Evolutionary conservation across 2,797 vertebrate species (phyloP), one percentile per base, ranked within the genome.

Genomic region (Oreochromis mossambicus): DNA sequence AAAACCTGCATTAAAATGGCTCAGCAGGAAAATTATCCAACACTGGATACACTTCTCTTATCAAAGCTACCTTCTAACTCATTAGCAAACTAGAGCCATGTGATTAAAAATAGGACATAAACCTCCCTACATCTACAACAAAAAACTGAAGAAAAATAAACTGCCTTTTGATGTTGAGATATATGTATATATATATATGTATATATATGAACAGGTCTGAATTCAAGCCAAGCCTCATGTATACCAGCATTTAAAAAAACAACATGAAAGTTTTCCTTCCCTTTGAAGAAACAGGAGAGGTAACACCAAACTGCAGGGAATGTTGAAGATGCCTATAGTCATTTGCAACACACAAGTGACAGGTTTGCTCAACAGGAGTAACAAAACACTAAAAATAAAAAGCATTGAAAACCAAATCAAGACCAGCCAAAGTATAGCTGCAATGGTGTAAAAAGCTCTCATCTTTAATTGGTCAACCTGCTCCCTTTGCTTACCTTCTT

Each of bases 341-440:
- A 1, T 2, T 3, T 5, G 1, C 3, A 75, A 0, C 10, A 79
- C 0, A 51, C 77, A 75, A 4, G 1, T 0, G 4, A 4, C 1
- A 36, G 1, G 10, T 10, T 2, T 0, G 15, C 12, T 17, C 0
- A 61, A 2, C 3, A 0, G 29, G 56, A 0, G 1, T 11, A 0
- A 61, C 3, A 34, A 5, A 61, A 61, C 9, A 7, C 0, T 61
- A 11, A 0, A 11, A 61, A 7, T 19, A 34, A 61, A 34, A 61
- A 61, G 29, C 3, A 4, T 7, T 19, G 24, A 26, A 73, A 73
- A 46, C 68, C 41, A 73, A 4, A 73, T 12, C 14, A 15, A 12
- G 4, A 29, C 15, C 77, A 82, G 13, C 29, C 5, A 61, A 61
- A 61, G 5, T 73, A 90, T 36, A 3, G 9, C 38, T 4, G 3